Conservation (phyloP, 2,113 vertebrate species). For the Callocephalon fimbriatum region DNA sequence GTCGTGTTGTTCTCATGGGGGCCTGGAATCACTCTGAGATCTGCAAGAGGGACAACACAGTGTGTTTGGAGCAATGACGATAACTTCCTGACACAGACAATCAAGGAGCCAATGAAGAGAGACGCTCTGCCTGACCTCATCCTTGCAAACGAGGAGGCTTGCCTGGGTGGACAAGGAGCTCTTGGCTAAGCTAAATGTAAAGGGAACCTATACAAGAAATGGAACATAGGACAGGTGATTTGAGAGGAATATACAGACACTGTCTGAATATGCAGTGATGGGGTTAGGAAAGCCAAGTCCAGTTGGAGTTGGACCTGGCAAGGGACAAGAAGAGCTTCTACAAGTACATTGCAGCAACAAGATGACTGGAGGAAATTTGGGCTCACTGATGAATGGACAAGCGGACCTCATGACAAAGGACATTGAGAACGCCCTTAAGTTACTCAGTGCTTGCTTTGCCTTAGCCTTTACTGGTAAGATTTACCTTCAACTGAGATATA, state of each 20-base stretch:
- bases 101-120: background rate
- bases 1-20: background rate
- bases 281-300: background rate
- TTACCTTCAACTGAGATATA: background rate
- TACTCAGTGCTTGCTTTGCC: background rate
- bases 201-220: background rate
- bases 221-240: background rate
- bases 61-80: background rate
- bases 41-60: background rate
- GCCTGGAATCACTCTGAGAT: background rate
- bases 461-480: background rate
- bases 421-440: background rate
- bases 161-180: background rate
- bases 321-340: background rate
- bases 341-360: background rate
- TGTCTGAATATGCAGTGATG: background rate
- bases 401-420: background rate
- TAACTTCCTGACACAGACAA: background rate
- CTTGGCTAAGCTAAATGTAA: background rate
- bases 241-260: background rate
- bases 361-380: background rate
- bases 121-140: background rate
- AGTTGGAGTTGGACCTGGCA: background rate
- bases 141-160: background rate
- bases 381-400: background rate